These are phyloP conservation scores for Grantiella picta DNA, from an alignment of 2,113 vertebrate genomes.

Conservation along the genomic window DNA sequence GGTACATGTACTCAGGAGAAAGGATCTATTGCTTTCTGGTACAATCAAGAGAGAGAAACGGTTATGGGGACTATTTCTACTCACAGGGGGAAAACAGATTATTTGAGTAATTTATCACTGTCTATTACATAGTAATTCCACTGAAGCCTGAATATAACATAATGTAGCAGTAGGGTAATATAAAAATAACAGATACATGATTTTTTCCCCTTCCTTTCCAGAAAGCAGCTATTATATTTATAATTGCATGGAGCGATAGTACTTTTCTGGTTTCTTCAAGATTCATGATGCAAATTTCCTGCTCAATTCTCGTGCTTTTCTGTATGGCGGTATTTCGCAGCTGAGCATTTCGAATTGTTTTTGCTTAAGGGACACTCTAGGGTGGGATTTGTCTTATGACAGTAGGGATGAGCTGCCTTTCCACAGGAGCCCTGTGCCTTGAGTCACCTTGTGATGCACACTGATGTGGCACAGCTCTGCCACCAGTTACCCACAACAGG, in stretches of 20 bases:
- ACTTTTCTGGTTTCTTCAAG: background rate
- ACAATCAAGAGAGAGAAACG: background rate
- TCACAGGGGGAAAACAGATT: background rate
- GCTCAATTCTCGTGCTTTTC: background rate
- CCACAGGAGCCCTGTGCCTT: background rate
- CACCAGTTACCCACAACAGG: background rate
- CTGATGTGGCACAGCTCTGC: background rate
- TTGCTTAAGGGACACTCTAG: background rate
- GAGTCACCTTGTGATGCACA: background rate
- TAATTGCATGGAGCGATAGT: background rate
- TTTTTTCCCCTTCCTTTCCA: background rate
- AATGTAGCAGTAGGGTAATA: background rate
- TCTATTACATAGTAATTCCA: background rate
- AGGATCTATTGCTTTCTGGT: background rate
- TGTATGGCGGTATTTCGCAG: background rate
- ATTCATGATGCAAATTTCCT: background rate
- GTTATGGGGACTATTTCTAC: background rate
- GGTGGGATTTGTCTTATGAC: background rate
- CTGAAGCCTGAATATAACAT: background rate
- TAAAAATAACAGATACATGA: background rate
- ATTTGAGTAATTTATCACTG: conserved; percentile 3
- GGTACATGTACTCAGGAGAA: background rate
- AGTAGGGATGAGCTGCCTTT: background rate
- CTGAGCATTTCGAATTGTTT: background rate
- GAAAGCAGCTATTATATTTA: conserved; percentile 1